Conservation (phyloP, 1,140 invertebrate genomes). For the Formica exsecta region DNA sequence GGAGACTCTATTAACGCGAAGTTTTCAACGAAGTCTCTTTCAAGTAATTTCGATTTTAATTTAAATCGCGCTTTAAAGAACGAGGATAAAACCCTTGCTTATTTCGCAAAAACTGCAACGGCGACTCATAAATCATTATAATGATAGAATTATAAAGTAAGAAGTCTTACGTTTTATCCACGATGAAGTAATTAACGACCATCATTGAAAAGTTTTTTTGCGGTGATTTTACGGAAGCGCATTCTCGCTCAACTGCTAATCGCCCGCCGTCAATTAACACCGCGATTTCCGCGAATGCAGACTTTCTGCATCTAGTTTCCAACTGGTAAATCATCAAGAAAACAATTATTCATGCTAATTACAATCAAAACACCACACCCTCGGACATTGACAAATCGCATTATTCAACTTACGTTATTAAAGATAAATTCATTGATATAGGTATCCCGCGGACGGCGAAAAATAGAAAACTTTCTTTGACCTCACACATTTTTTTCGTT, state of each 20-base stretch:
- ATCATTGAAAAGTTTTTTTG: slow-evolving; percentile 29
- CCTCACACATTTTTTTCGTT: not conserved
- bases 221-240: slow-evolving; percentile 55
- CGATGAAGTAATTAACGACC: slow-evolving; percentile 45
- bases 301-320: slow-evolving; percentile 52
- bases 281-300: slow-evolving; percentile 47
- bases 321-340: slow-evolving; percentile 53
- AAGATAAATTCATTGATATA: not conserved
- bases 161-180: not conserved
- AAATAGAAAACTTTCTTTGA: not conserved
- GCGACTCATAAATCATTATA: slow-evolving; percentile 47
- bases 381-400: slow-evolving; percentile 68
- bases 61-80: not conserved
- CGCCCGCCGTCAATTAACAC: slow-evolving; percentile 59
- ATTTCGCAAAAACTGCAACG: slow-evolving; percentile 19
- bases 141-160: slow-evolving; percentile 23
- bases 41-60: not conserved
- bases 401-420: slow-evolving; percentile 19
- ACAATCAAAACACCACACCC: slow-evolving; percentile 13
- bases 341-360: slow-evolving; percentile 67
- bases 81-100: not conserved
- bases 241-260: slow-evolving; percentile 60
- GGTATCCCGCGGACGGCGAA: not conserved
- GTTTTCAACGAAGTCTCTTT: not conserved
- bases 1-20: not conserved